phyloP scores from a whole-genome alignment of 2,113 vertebrate species.

The Oncorhynchus gorbuscha region DNA sequence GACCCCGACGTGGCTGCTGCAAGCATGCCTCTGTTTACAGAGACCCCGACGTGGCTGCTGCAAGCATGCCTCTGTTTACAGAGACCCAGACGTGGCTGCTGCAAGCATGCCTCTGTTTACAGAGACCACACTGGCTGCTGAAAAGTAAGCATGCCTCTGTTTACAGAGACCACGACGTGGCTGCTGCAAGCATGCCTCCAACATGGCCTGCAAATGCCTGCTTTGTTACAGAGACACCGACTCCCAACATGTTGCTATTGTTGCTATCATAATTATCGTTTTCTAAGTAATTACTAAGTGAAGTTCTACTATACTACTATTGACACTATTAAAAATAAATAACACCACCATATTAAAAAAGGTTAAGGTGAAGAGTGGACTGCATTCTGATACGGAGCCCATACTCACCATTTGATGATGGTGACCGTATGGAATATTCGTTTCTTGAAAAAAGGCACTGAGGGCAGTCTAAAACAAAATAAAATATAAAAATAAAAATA shows the following conservation, averaged over 20 bases:
- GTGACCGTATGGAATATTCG: conserved; percentile 95
- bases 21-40: no score
- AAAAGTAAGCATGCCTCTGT: no score
- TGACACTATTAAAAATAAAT: background rate
- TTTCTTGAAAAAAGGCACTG: conserved; percentile 98
- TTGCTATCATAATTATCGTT: conserved; percentile 49
- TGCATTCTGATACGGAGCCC: background rate
- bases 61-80: no score
- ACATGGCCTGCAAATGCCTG: no score
- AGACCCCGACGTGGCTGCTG: no score
- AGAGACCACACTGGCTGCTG: no score
- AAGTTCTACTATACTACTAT: background rate
- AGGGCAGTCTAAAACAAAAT: conserved; percentile 84
- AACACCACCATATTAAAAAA: background rate
- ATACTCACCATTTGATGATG: conserved; percentile 99
- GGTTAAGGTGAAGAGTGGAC: background rate
- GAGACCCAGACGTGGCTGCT: no score
- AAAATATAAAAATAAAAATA: conserved; percentile 11
- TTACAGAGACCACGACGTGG: no score
- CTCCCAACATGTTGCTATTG: conserved; percentile 82
- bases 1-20: no score
- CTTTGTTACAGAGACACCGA: no score
- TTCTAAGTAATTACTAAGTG: background rate
- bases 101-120: no score
- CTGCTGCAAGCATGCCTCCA: no score